Base-by-base conservation (phyloP, 1,140 invertebrate species). In the Melipona quadrifasciata region DNA sequence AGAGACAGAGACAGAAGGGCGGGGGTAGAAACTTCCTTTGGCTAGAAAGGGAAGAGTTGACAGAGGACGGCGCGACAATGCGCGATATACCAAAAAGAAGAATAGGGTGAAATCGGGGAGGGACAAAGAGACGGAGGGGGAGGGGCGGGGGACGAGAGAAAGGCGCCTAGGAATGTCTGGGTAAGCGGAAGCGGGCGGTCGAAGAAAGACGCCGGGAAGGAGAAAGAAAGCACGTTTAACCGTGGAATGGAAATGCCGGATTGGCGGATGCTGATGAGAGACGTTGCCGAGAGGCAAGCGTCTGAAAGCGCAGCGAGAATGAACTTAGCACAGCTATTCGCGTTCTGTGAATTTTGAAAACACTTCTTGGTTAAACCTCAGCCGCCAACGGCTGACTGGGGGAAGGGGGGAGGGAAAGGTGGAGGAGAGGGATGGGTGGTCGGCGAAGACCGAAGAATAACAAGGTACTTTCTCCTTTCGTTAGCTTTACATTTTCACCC, bases 241-340 rank as follows among this genome's bases (percentile, higher is more conserved):
- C 72, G 87, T 70, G 86, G 74, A 88, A 88, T 87, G 82, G 86
- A 88, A 88, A 88, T 87, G 82, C 82, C 77, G 86, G 82, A 88
- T 87, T 87, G 87, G 77, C 58, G 82, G 68, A 88, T 74, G 77
- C 61, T 80, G 86, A 87, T 87, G 87, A 81, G 77, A 81, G 68
- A 85, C 68, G 51, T 21, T 70, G 61, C 34, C 70, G 27, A 27
- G 68, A 3, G 68, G 11, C 17, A 55, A 47, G 39, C 39, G 17
- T 24, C 27, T 84, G 85, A 80, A 76, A 85, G 82, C 86, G 57
- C 70, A 34, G 39, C 55, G 73, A 67, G 55, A 88, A 87, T 81
- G 82, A 84, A 77, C 80, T 87, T 86, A 86, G 72, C 64, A 47
- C 39, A 74, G 71, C 74, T 73, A 82, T 80, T 58, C 74, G 58